phyloP scores from a whole-genome alignment of 2,113 vertebrate species.

The Cettia cetti region DNA sequence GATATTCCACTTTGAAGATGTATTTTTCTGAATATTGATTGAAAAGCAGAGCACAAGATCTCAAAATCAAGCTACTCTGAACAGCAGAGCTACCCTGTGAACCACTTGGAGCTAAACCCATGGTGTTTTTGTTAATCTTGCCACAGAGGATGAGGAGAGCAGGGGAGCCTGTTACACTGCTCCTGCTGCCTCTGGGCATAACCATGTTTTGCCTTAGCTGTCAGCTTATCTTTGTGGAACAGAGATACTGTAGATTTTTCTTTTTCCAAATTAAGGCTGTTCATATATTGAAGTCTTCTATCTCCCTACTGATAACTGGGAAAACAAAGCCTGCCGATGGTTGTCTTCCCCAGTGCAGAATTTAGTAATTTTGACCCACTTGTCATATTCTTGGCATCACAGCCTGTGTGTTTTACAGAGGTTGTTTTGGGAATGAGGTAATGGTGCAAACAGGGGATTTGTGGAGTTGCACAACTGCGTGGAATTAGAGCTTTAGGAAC shows the following conservation, averaged over 20 bases:
- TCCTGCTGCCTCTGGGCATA: not conserved
- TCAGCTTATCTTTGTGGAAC: conserved; percentile 2
- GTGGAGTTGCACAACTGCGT: not conserved
- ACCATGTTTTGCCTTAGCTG: not conserved
- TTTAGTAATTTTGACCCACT: not conserved
- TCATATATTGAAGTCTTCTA: not conserved
- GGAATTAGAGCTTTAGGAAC: not conserved
- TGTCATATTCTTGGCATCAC: not conserved
- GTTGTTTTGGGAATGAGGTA: not conserved
- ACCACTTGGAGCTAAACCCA: not conserved
- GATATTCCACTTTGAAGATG: not conserved
- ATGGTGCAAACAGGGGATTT: not conserved
- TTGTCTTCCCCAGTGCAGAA: not conserved
- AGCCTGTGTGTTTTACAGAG: not conserved
- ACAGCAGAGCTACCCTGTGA: not conserved
- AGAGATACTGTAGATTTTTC: not conserved
- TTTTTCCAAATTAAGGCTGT: not conserved
- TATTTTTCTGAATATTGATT: conserved; percentile 24
- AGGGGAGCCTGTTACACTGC: not conserved
- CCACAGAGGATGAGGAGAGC: not conserved
- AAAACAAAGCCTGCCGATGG: not conserved
- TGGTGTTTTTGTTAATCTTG: conserved; percentile 2
- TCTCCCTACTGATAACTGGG: not conserved
- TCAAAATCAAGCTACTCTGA: not conserved
- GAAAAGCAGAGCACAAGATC: not conserved